Evolutionary conservation across 2,888 invertebrate species (phyloP).

Genomic region (Andrena camellia): DNA sequence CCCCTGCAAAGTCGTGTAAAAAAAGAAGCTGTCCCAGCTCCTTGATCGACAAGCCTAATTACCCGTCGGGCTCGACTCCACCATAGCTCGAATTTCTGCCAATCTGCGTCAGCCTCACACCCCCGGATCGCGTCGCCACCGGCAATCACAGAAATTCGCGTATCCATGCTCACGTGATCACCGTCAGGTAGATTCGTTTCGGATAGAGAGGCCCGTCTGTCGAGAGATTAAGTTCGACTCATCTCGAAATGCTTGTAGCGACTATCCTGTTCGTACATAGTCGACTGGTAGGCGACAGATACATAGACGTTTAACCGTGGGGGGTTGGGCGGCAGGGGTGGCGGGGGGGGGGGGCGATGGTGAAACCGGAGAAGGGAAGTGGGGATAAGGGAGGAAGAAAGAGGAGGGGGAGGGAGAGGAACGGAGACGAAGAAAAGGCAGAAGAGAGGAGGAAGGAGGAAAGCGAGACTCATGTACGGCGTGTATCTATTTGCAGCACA

Average conservation of each 20-base stretch:
- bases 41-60: slow-evolving; percentile 62
- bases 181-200: slow-evolving; percentile 69
- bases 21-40: not conserved
- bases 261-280: slow-evolving; percentile 81
- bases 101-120: slow-evolving; percentile 12
- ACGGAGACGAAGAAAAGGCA: slow-evolving; percentile 64
- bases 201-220: slow-evolving; percentile 68
- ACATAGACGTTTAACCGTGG: slow-evolving; percentile 62
- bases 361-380: slow-evolving; percentile 35
- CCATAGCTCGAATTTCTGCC: slow-evolving; percentile 44
- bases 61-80: slow-evolving; percentile 27
- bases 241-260: slow-evolving; percentile 82
- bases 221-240: slow-evolving; percentile 82
- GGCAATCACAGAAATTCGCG: slow-evolving; percentile 72
- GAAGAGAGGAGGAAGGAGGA: slow-evolving; percentile 68
- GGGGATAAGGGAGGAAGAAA: slow-evolving; percentile 58
- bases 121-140: slow-evolving; percentile 36
- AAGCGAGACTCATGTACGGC: slow-evolving; percentile 79
- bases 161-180: slow-evolving; percentile 74
- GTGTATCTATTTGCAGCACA: slow-evolving; percentile 85
- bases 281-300: slow-evolving; percentile 70
- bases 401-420: slow-evolving; percentile 57
- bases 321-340: slow-evolving; percentile 8
- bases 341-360: slow-evolving; percentile 53
- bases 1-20: not conserved